phyloP scores from a whole-genome alignment of 64 coral and sea anemone species.

The Actinia equina region DNA sequence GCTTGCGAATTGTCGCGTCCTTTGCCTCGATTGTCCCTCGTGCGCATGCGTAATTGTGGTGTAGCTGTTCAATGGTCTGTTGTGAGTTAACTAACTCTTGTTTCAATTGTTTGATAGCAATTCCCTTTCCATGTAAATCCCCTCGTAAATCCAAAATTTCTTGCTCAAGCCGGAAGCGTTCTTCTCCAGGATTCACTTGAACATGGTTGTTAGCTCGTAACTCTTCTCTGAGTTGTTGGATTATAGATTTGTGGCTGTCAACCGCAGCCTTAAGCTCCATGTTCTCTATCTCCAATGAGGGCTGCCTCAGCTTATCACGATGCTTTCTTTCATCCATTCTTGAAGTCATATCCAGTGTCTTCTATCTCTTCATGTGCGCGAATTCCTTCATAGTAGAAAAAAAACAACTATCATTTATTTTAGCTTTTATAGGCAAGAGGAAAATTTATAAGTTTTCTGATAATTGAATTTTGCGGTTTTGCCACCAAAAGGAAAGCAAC shows the following conservation, averaged over 20 bases:
- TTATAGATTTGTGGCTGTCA: slow-evolving; percentile 37
- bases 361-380: neutral
- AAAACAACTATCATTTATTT: neutral
- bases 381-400: neutral
- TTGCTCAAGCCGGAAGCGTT: neutral
- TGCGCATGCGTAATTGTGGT: slow-evolving; percentile 88
- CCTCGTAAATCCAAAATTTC: slow-evolving; percentile 7
- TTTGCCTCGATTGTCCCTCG: slow-evolving; percentile 66
- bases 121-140: slow-evolving; percentile 41
- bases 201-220: neutral
- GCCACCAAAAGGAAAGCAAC: neutral
- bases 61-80: slow-evolving; percentile 72
- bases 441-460: neutral
- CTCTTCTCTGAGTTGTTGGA: slow-evolving; percentile 42
- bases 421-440: neutral
- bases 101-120: slow-evolving; percentile 51
- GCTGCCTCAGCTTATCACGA: neutral
- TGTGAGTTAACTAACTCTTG: slow-evolving; percentile 58
- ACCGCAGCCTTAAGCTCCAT: slow-evolving; percentile 55
- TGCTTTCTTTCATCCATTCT: neutral
- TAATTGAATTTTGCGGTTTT: slow-evolving; percentile 9
- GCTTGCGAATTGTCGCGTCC: slow-evolving; percentile 69
- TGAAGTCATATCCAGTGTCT: neutral
- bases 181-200: slow-evolving; percentile 33
- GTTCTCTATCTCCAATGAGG: slow-evolving; percentile 55